These are phyloP conservation scores for Lepetodrilus schrolli DNA, from an alignment of 2,888 invertebrate genomes.

Conservation along the genomic window DNA sequence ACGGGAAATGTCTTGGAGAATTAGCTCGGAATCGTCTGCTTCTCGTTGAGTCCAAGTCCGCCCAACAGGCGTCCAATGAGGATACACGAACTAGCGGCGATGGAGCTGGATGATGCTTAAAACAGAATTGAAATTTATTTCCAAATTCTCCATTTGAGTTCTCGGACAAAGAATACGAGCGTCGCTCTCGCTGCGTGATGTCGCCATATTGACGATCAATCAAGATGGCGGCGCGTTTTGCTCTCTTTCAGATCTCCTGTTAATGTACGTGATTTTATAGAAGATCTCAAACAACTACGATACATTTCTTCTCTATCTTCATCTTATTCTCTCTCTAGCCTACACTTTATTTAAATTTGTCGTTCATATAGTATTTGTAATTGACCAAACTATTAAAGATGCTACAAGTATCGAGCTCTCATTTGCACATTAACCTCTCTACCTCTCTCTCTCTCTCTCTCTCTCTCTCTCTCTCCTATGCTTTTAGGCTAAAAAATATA, in stretches of 20 bases:
- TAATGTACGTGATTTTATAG: not conserved
- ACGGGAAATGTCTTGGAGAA: not conserved
- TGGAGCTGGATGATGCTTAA: not conserved
- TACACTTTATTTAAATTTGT: too few relatives aligned
- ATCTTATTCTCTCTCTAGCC: too few relatives aligned
- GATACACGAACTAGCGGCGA: not conserved
- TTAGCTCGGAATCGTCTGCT: not conserved
- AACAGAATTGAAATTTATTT: conserved; percentile 7
- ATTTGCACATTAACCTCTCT: too few relatives aligned
- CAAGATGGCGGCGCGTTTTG: conserved; percentile 12
- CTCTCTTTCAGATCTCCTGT: not conserved
- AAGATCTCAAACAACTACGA: too few relatives aligned
- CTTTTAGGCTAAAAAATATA: too few relatives aligned
- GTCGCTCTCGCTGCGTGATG: not conserved
- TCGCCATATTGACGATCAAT: conserved; percentile 3
- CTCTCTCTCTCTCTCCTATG: too few relatives aligned
- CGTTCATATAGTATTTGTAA: too few relatives aligned
- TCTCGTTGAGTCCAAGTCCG: not conserved
- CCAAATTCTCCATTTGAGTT: not conserved
- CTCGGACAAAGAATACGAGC: conserved; percentile 1
- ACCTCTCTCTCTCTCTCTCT: too few relatives aligned
- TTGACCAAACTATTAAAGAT: too few relatives aligned
- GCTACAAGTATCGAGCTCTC: too few relatives aligned
- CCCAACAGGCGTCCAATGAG: conserved; percentile 10
- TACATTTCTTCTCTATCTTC: too few relatives aligned